phyloP scores from a whole-genome alignment of 2,888 invertebrate genomes.

The Drepanosiphum platanoidis region DNA sequence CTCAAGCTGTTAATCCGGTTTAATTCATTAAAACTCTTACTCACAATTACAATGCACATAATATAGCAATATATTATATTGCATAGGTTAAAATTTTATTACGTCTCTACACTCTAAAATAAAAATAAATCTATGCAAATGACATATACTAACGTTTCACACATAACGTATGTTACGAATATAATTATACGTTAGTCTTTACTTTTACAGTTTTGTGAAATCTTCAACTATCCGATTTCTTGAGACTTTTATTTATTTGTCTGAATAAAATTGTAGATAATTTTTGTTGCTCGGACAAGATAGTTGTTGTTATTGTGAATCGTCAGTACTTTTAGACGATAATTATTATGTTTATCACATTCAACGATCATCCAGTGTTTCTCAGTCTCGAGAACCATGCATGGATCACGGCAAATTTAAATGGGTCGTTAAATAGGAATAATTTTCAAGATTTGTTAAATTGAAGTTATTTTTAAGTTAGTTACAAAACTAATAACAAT shows the following conservation, averaged over 20 bases:
- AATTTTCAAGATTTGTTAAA: too few species aligned
- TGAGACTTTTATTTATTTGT: background rate
- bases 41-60: slow-evolving; percentile 16
- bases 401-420: too few species aligned
- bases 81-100: slow-evolving; percentile 23
- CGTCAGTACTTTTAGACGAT: too few species aligned
- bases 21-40: slow-evolving; percentile 53
- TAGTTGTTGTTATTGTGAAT: too few species aligned
- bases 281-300: background rate
- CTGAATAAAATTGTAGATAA: background rate
- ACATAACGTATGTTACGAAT: too few species aligned
- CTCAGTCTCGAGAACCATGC: too few species aligned
- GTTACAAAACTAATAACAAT: too few species aligned
- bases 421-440: too few species aligned
- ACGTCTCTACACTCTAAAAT: background rate
- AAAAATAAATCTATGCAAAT: slow-evolving; percentile 42
- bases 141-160: background rate
- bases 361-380: too few species aligned
- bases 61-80: slow-evolving; percentile 5
- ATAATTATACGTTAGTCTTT: too few species aligned
- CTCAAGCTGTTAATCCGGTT: slow-evolving; percentile 40
- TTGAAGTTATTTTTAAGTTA: too few species aligned
- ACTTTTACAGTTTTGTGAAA: background rate
- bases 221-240: background rate
- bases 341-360: too few species aligned